phyloP scores from a whole-genome alignment of 2,113 vertebrate species.

The Microcebus jonahi region DNA sequence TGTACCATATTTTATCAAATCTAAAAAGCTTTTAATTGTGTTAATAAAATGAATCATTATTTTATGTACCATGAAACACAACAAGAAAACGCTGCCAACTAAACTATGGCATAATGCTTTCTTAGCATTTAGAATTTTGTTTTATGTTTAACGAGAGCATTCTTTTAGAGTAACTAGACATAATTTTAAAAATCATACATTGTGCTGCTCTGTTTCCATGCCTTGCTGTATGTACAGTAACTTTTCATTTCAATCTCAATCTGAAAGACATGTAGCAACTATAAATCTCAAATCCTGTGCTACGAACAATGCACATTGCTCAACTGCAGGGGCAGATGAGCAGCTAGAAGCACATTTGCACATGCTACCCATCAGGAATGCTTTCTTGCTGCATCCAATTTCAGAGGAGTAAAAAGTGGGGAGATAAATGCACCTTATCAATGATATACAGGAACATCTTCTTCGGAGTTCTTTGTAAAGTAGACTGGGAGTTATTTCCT shows the following conservation, averaged over 20 bases:
- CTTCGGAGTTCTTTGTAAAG: background rate
- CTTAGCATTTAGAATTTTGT: slow-evolving; percentile 9
- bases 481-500: background rate
- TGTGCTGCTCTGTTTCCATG: background rate
- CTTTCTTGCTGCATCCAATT: background rate
- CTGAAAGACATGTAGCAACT: background rate
- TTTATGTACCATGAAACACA: slow-evolving; percentile 27
- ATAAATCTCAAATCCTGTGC: background rate
- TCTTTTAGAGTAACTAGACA: background rate
- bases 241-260: slow-evolving; percentile 31
- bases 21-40: background rate
- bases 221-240: background rate
- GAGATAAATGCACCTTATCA: background rate
- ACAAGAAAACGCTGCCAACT: slow-evolving; percentile 4
- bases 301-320: background rate
- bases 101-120: background rate
- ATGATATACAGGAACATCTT: background rate
- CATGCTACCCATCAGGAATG: background rate
- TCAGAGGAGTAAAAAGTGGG: background rate
- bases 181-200: background rate
- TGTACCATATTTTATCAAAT: background rate
- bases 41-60: slow-evolving; percentile 1
- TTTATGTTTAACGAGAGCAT: slow-evolving; percentile 13
- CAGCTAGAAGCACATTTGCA: background rate
- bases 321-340: background rate